These are phyloP conservation scores for Callopanchax toddi DNA, from an alignment of 2,113 vertebrate genomes.

Conservation along the genomic window DNA sequence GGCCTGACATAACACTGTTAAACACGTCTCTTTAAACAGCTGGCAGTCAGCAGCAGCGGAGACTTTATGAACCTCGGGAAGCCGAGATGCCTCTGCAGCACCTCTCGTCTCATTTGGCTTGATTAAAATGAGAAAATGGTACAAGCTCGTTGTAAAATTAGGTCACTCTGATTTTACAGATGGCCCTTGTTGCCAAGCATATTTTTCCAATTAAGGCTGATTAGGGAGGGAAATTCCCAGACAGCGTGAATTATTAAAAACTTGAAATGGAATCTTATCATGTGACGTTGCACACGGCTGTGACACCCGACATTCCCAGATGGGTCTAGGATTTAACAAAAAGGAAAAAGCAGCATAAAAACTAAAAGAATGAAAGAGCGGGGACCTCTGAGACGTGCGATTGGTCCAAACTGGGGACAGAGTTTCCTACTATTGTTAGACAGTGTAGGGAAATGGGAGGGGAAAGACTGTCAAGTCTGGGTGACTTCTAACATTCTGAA, in stretches of 20 bases:
- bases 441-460: background rate
- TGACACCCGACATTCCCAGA: constrained; percentile 57
- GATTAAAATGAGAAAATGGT: constrained; percentile 66
- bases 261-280: constrained; percentile 69
- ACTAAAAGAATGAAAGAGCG: background rate
- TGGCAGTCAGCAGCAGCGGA: constrained; percentile 5
- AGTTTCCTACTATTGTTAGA: constrained; percentile 56
- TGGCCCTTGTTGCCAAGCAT: constrained; percentile 70
- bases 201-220: constrained; percentile 77
- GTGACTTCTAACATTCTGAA: too few relatives aligned
- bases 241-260: constrained; percentile 77
- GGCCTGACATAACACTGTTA: constrained; percentile 12
- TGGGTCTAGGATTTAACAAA: background rate
- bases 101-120: constrained; percentile 42
- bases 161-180: constrained; percentile 73
- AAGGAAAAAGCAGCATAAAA: background rate
- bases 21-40: background rate
- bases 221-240: constrained; percentile 74
- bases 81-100: constrained; percentile 21
- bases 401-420: constrained; percentile 38
- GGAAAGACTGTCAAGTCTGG: too few relatives aligned
- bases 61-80: background rate
- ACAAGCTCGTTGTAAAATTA: constrained; percentile 56
- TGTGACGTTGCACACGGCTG: constrained; percentile 38
- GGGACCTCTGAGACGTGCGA: constrained; percentile 31